Conservation (phyloP, 2,888 invertebrate species). For the Idaea biselata region DNA sequence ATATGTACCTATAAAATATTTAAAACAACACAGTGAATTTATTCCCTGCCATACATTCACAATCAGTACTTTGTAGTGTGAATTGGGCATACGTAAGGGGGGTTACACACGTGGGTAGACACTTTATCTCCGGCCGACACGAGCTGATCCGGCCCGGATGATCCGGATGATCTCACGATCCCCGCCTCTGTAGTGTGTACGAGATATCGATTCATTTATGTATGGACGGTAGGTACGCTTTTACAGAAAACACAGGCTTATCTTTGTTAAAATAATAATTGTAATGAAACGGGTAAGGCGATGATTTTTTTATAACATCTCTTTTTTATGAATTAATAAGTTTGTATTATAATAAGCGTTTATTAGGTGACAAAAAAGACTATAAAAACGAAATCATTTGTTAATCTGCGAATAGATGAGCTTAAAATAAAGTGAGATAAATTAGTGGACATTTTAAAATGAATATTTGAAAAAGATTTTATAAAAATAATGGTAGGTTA, state of each 20-base stretch:
- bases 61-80: constrained; percentile 2
- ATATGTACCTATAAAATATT: neutral
- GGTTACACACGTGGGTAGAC: constrained; percentile 31
- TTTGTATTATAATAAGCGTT: too few species aligned
- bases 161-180: constrained; percentile 72
- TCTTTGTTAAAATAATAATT: neutral
- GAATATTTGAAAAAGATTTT: too few species aligned
- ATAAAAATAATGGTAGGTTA: neutral
- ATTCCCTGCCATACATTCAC: neutral
- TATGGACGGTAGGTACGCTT: neutral
- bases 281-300: neutral
- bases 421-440: too few species aligned
- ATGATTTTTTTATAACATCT: neutral
- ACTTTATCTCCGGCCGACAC: constrained; percentile 75
- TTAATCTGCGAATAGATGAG: too few species aligned
- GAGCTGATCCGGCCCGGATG: constrained; percentile 70
- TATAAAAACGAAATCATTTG: too few species aligned
- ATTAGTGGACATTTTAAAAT: too few species aligned
- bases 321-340: neutral
- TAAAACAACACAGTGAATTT: neutral
- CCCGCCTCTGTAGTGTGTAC: constrained; percentile 45
- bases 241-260: neutral
- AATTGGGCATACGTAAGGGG: constrained; percentile 17
- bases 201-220: constrained; percentile 39
- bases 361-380: too few species aligned